Base-by-base conservation (phyloP, 2,113 vertebrate genomes). In the Cyanistes caeruleus region DNA sequence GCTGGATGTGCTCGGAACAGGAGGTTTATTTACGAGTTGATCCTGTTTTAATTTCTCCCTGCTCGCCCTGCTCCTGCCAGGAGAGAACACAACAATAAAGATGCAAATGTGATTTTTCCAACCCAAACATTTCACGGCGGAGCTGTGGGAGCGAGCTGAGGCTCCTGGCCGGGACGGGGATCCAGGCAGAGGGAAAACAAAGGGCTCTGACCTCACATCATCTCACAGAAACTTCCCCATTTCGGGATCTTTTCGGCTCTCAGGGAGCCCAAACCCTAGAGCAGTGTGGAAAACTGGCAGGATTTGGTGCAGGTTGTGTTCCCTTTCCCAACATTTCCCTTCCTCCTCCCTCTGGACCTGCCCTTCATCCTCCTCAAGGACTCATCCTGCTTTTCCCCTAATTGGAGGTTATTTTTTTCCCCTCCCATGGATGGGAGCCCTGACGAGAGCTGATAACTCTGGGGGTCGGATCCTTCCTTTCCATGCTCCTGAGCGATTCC, bases 381-480 rank as follows among this genome's bases (percentile, higher is more conserved):
- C 85, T 49, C 41, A 7, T 44, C 80, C 68, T 59, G 23, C 20
- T 1, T 63, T 53, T 43, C 17, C 33, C 58, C 63, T 24, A 3
- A 49, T 7, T 3, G 8, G 49, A 74, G 28, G 22, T 30, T 22
- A 6, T n/a, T 62, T 80, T 70, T 44, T 8, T 2, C 4, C 10
- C 15, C 11, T 12, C n/a, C 35, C 64, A 44, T 70, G 84, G 89
- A 74, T 80, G 88, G 78, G 55, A 83, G 59, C 48, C 56, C 56
- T 78, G 85, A 86, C 5, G 11, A 67, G 85, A 62, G 79, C 76
- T 94, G 91, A 90, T 84, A 60, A 19, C 67, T 86, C 52, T 4
- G 59, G 56, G 79, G 91, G 44, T 53, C 21, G 84, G 58, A 86
- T 90, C 94, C 76, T 89, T 85, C 92, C 87, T 75, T 16, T 14